Evolutionary conservation across 2,797 vertebrate species (phyloP).

Genomic region (Phrynocephalus forsythii): DNA sequence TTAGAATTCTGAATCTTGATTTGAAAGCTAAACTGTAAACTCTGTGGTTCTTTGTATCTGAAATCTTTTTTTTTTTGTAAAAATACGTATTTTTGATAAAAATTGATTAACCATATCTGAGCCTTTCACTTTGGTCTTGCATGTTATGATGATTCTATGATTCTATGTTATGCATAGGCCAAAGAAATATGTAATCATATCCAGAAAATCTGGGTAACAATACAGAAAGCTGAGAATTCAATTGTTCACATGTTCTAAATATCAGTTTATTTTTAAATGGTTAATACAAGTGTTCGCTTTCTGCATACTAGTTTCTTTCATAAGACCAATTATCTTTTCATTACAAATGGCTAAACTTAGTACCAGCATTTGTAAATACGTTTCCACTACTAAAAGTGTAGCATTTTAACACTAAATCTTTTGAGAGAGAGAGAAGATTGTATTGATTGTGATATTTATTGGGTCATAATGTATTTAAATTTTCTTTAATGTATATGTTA

Average conservation of each 20-base stretch:
- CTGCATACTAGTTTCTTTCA: constrained; percentile 60
- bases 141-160: too few species aligned
- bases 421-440: constrained; percentile 68
- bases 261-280: neutral
- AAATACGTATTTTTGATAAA: neutral
- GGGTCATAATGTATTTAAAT: constrained; percentile 94
- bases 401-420: constrained; percentile 76
- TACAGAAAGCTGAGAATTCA: neutral
- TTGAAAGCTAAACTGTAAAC: neutral
- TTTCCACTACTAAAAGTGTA: constrained; percentile 64
- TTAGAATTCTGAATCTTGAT: neutral
- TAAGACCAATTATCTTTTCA: constrained; percentile 68
- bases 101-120: neutral
- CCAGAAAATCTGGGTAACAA: neutral
- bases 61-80: neutral
- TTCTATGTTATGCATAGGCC: neutral
- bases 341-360: constrained; percentile 70
- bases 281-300: constrained; percentile 24
- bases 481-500: constrained; percentile 93
- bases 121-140: neutral
- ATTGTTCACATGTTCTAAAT: neutral
- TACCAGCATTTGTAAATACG: constrained; percentile 67
- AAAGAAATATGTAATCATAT: neutral
- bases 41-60: neutral
- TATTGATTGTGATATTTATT: constrained; percentile 88